These are phyloP conservation scores for Drosophila mulleri DNA, from an alignment of 2,888 invertebrate genomes.

Conservation along the genomic window DNA sequence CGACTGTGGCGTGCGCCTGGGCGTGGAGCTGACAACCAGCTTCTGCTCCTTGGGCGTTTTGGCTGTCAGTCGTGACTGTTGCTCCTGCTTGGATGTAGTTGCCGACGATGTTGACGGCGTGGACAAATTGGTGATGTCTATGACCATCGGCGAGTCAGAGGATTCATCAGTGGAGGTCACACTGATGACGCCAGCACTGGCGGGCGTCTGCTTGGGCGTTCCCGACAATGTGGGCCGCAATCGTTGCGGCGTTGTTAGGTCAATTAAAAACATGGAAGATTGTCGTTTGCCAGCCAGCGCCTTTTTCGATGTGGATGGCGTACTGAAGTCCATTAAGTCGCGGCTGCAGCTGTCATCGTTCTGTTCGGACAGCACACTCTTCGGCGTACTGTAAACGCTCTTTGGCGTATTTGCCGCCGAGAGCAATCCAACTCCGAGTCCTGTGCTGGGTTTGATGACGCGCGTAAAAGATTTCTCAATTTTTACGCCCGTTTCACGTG, in stretches of 20 bases:
- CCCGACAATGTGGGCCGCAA: slow-evolving; percentile 32
- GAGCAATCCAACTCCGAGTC: slow-evolving; percentile 1
- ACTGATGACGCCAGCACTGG: slow-evolving; percentile 59
- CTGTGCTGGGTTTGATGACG: slow-evolving; percentile 52
- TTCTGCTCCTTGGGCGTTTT: slow-evolving; percentile 53
- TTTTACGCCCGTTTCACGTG: slow-evolving; percentile 77
- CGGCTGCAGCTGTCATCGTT: slow-evolving; percentile 69
- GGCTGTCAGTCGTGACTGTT: not conserved
- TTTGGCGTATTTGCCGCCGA: slow-evolving; percentile 53
- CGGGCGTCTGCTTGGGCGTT: slow-evolving; percentile 42
- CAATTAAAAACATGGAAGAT: slow-evolving; percentile 83
- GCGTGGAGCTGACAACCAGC: slow-evolving; percentile 47
- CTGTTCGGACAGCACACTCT: slow-evolving; percentile 64
- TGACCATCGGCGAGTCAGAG: slow-evolving; percentile 64
- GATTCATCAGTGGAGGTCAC: slow-evolving; percentile 69
- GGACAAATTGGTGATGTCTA: slow-evolving; percentile 66
- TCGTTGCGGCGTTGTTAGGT: slow-evolving; percentile 81
- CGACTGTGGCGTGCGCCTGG: slow-evolving; percentile 78
- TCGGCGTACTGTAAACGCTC: slow-evolving; percentile 75
- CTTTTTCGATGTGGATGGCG: slow-evolving; percentile 76
- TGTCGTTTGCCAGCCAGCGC: slow-evolving; percentile 36
- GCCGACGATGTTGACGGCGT: slow-evolving; percentile 32
- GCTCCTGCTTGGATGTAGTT: slow-evolving; percentile 16
- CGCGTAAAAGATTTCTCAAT: slow-evolving; percentile 81
- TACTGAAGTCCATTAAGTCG: slow-evolving; percentile 68